A percentile compares a stretch with the other conserved stretches of the same genome.
Conservation (phyloP, 2,797 vertebrate species). For the Lagocephalus sceleratus region DNA sequence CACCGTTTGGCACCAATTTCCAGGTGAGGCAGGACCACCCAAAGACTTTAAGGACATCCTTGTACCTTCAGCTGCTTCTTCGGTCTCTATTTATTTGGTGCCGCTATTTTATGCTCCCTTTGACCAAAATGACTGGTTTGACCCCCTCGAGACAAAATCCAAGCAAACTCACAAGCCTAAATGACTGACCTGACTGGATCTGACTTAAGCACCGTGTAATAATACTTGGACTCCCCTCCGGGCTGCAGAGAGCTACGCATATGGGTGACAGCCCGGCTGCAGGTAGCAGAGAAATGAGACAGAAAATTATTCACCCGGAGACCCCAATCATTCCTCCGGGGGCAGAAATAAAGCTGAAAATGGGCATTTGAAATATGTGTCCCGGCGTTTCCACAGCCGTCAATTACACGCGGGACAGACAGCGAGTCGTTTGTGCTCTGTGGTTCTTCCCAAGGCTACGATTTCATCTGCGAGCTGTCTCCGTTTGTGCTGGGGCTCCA, state of each 20-base stretch:
- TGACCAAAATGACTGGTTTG: slow-evolving; percentile 62
- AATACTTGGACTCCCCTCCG: slow-evolving; percentile 34
- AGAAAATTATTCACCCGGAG: slow-evolving; percentile 21
- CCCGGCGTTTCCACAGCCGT: slow-evolving; percentile 63
- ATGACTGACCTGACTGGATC: slow-evolving; percentile 49
- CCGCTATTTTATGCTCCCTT: slow-evolving; percentile 53
- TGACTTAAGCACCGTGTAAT: slow-evolving; percentile 40
- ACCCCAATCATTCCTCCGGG: slow-evolving; percentile 26
- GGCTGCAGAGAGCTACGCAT: slow-evolving; percentile 6
- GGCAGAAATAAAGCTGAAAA: slow-evolving; percentile 27
- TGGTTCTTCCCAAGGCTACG: slow-evolving; percentile 72
- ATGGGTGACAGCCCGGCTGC: slow-evolving; percentile 18
- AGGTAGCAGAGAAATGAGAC: slow-evolving; percentile 14
- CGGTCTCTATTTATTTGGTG: slow-evolving; percentile 56
- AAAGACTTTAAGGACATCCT: slow-evolving; percentile 64
- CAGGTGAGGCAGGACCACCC: slow-evolving; percentile 63
- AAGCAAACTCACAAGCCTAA: slow-evolving; percentile 55
- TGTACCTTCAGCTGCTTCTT: slow-evolving; percentile 60
- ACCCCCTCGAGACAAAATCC: slow-evolving; percentile 46
- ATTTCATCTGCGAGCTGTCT: slow-evolving; percentile 64
- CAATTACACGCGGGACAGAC: slow-evolving; percentile 67
- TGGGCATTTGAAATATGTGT: slow-evolving; percentile 63
- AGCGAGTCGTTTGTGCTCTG: slow-evolving; percentile 69
- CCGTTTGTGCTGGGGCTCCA: slow-evolving; percentile 42
- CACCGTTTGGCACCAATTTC: slow-evolving; percentile 50